A percentile compares a stretch with the other conserved stretches of the same genome.
Evolutionary conservation across 2,888 invertebrate species (phyloP).

Genomic region (Sarcophaga variegata): DNA sequence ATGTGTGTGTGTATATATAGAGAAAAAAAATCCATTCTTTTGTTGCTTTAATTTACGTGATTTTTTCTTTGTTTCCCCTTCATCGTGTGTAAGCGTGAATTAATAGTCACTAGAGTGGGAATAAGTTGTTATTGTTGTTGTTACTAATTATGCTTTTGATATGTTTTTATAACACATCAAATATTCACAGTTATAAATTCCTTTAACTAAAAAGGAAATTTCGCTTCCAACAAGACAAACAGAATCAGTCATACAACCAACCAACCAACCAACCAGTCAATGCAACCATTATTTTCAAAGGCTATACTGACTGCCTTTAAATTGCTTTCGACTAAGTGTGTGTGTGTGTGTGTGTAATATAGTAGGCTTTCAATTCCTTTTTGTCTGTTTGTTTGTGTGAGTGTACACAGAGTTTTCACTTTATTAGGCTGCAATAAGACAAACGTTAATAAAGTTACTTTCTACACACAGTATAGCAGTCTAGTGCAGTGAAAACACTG

Average conservation of each 20-base stretch:
- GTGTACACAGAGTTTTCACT: neutral
- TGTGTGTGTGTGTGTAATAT: neutral
- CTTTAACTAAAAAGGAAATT: slow-evolving; percentile 41
- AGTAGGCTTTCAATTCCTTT: slow-evolving; percentile 5
- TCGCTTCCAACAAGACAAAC: neutral
- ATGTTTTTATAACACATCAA: slow-evolving; percentile 55
- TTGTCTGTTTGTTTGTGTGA: slow-evolving; percentile 23
- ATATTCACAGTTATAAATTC: slow-evolving; percentile 52
- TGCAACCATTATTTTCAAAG: neutral
- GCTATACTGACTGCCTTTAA: too few species aligned
- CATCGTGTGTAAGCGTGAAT: slow-evolving; percentile 52
- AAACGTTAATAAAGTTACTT: slow-evolving; percentile 44
- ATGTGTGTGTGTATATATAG: neutral
- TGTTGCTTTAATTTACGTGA: slow-evolving; percentile 62
- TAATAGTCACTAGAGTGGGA: slow-evolving; percentile 57
- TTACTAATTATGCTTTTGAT: slow-evolving; percentile 63
- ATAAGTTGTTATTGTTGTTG: slow-evolving; percentile 56
- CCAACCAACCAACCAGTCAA: slow-evolving; percentile 7
- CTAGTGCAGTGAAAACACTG: neutral
- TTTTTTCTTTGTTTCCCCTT: slow-evolving; percentile 52
- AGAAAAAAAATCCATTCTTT: slow-evolving; percentile 32
- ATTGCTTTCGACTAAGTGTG: too few species aligned
- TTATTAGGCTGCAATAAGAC: slow-evolving; percentile 49
- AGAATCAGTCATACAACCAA: too few species aligned
- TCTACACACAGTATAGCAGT: neutral